A percentile compares a stretch with the other conserved stretches of the same genome.
Conservation (phyloP, 2,888 invertebrate species). For the Octonoba sinensis region DNA sequence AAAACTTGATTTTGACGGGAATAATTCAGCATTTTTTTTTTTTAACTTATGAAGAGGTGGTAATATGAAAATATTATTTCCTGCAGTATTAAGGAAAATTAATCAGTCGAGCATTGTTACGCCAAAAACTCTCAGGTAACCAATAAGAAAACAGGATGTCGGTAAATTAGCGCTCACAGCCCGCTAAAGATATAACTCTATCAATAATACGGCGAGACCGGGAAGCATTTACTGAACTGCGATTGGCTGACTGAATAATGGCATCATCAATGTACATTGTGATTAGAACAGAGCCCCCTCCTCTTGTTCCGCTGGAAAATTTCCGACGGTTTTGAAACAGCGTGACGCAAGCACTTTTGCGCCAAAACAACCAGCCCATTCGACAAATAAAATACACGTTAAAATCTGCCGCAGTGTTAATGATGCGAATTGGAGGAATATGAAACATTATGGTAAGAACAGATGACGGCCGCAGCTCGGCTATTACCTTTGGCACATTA, state of each 20-base stretch:
- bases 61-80: too few species aligned
- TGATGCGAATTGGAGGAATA: conserved; percentile 58
- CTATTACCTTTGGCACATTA: conserved; percentile 60
- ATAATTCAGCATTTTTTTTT: too few species aligned
- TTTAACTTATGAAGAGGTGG: too few species aligned
- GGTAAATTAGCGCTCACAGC: conserved; percentile 22
- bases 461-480: conserved; percentile 40
- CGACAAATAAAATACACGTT: conserved; percentile 60
- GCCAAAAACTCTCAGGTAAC: too few species aligned
- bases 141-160: neutral
- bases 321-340: conserved; percentile 45
- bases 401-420: conserved; percentile 58
- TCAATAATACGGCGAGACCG: conserved; percentile 19
- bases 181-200: conserved; percentile 8
- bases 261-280: conserved; percentile 54
- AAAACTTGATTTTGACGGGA: too few species aligned
- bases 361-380: conserved; percentile 27
- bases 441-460: conserved; percentile 57
- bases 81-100: too few species aligned
- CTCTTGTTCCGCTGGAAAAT: conserved; percentile 12
- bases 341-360: conserved; percentile 18
- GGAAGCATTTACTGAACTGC: conserved; percentile 32
- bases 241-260: conserved; percentile 53
- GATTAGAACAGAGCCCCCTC: conserved; percentile 42
- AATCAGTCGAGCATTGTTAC: too few species aligned